Base-by-base conservation (phyloP, 2,888 invertebrate genomes). In the Hedychridium roseum region DNA sequence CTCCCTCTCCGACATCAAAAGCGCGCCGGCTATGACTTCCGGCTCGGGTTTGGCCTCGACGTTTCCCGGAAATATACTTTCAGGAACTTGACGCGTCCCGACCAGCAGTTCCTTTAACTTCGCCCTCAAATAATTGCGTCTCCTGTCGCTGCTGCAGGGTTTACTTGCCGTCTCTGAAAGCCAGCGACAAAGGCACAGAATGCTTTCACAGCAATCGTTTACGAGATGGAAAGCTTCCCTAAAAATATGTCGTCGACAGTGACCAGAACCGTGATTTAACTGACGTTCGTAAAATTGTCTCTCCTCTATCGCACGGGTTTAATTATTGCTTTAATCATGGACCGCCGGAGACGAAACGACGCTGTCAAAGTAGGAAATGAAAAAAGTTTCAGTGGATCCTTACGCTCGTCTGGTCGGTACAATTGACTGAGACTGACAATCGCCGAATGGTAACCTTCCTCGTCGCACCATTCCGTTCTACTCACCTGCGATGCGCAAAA, bases 1-100 rank as follows among this genome's bases (percentile, higher is more conserved):
- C 39, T 64, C 56, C 11, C 38, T 47, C 27, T 63, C 58, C 7
- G 66, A 64, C 61, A 59, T 58, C 14, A 66, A 48, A 15, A 66
- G 51, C 15, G 60, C 66, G 35, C 59, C 64, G 9, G 66, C 63
- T 4, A 66, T 46, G 12, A 64, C 43, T 46, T 61, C 64, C 30
- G 64, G 60, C 34, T 66, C 66, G 20, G 60, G 60, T 43, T 58
- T 64, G 7, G 44, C 48, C 30, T 56, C 60, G 11, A 45, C 26
- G 7, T 44, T 51, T 18, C 60, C 60, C 28, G 54, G 55, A 28
- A 58, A 52, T 17, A 46, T 43, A 39, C 57, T 55, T 38, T 58
- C 60, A 15, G 52, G 52, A 40, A 61, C 63, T 21, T 58, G 53
- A 31, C 56, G 43, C 4, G 51, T 50, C 37, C 57, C 58, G 3